A percentile compares a stretch with the other conserved stretches of the same genome.
Evolutionary conservation across 2,113 vertebrate genomes (phyloP).

Genomic region (Cottus gobio): DNA sequence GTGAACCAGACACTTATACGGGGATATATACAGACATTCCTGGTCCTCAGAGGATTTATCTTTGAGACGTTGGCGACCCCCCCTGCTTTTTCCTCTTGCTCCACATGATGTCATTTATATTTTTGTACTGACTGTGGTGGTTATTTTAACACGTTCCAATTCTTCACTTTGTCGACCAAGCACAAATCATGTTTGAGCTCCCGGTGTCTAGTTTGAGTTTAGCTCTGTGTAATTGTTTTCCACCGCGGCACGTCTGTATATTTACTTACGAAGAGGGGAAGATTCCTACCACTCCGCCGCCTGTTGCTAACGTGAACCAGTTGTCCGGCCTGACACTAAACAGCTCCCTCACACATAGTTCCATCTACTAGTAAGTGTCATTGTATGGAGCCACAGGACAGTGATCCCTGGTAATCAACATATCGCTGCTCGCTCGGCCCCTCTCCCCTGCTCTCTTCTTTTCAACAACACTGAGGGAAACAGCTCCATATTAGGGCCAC

Average conservation of each 20-base stretch:
- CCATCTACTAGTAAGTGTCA: not conserved
- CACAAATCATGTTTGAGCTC: not conserved
- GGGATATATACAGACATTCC: not conserved
- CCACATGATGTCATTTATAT: not conserved
- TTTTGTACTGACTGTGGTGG: not conserved
- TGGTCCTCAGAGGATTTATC: not conserved
- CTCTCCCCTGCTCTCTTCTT: slow-evolving; percentile 11
- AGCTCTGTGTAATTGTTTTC: slow-evolving; percentile 11
- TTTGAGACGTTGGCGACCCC: not conserved
- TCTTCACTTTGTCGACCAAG: not conserved
- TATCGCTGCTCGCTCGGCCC: not conserved
- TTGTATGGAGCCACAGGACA: slow-evolving; percentile 28
- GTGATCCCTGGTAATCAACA: slow-evolving; percentile 35
- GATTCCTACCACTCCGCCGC: slow-evolving; percentile 24
- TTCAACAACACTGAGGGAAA: slow-evolving; percentile 52
- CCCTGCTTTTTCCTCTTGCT: not conserved
- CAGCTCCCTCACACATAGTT: slow-evolving; percentile 26
- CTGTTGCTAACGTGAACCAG: slow-evolving; percentile 25
- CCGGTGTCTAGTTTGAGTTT: not conserved
- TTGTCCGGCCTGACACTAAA: slow-evolving; percentile 3
- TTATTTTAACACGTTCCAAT: not conserved
- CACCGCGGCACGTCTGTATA: not conserved
- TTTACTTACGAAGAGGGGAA: not conserved
- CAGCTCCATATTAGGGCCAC: slow-evolving; percentile 74
- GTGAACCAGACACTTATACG: not conserved